Percentiles rank a stretch among this genome's conserved stretches.
Evolutionary conservation across 2,113 vertebrate species (phyloP).

Genomic region (Amazona guildingii): DNA sequence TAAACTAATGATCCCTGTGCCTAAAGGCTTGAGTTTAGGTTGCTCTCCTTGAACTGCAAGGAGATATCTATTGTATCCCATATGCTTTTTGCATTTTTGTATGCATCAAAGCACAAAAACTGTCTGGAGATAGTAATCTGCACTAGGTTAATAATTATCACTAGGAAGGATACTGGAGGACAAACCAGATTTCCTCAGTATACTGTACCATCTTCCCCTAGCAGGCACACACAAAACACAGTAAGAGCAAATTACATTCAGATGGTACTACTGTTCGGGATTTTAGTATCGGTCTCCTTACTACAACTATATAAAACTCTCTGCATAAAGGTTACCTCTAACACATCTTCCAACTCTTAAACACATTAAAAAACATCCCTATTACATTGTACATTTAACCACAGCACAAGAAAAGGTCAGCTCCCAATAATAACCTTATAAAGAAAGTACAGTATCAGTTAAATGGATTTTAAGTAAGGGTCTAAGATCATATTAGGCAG

Average conservation of each 20-base stretch:
- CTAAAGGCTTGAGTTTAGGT: neutral
- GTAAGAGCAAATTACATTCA: slow-evolving; percentile 49
- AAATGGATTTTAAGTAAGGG: slow-evolving; percentile 60
- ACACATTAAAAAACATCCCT: slow-evolving; percentile 55
- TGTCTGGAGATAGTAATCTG: neutral
- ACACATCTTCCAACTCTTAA: slow-evolving; percentile 50
- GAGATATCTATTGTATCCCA: neutral
- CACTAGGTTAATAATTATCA: neutral
- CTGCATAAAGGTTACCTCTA: slow-evolving; percentile 53
- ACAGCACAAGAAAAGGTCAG: slow-evolving; percentile 59
- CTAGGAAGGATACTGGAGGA: neutral
- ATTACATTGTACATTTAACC: slow-evolving; percentile 43
- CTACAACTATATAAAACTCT: slow-evolving; percentile 45
- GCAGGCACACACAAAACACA: slow-evolving; percentile 35
- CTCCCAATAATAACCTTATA: slow-evolving; percentile 55
- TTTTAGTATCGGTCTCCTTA: slow-evolving; percentile 50
- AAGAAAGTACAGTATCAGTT: slow-evolving; percentile 60
- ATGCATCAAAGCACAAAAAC: neutral
- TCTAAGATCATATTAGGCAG: slow-evolving; percentile 57
- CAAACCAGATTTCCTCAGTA: neutral
- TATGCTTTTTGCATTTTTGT: neutral
- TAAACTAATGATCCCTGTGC: neutral
- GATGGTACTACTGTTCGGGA: neutral
- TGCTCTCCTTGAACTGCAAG: neutral
- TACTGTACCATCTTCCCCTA: neutral